These are phyloP conservation scores for Neolamprologus multifasciatus DNA, from an alignment of 2,797 vertebrate species.

Conservation along the genomic window DNA sequence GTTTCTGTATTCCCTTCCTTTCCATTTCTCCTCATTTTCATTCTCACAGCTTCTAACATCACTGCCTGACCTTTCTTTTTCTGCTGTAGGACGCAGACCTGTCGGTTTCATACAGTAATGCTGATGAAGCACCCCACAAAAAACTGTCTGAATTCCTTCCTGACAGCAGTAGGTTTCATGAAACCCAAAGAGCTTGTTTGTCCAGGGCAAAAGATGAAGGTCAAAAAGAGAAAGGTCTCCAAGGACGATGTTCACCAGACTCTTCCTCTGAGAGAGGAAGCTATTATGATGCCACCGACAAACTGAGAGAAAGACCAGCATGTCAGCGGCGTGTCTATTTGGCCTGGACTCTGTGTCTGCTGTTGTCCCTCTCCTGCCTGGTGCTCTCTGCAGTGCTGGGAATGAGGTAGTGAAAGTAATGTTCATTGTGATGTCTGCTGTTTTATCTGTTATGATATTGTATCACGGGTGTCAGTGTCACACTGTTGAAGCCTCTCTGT, in stretches of 20 bases:
- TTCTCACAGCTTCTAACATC: not conserved
- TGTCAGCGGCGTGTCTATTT: conserved; percentile 40
- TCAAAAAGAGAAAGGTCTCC: not conserved
- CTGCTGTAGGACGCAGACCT: conserved; percentile 10
- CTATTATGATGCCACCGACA: not conserved
- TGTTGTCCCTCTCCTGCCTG: conserved; percentile 51
- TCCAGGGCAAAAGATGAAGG: not conserved
- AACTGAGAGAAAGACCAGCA: not conserved
- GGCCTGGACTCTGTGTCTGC: conserved; percentile 71
- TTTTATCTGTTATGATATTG: not conserved
- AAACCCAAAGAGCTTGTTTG: not conserved
- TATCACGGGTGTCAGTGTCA: not conserved
- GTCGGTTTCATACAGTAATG: not conserved
- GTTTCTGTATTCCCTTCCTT: not conserved
- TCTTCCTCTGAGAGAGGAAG: conserved; percentile 13
- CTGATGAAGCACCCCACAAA: not conserved
- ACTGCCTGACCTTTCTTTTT: not conserved
- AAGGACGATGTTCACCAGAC: not conserved
- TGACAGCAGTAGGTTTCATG: not conserved
- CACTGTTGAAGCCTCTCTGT: not conserved
- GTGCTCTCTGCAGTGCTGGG: conserved; percentile 66
- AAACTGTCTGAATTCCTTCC: not conserved
- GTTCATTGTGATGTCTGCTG: not conserved
- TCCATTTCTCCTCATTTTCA: not conserved
- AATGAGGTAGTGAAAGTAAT: conserved; percentile 60